phyloP scores from a whole-genome alignment of 2,113 vertebrate genomes.

The Lepidothrix coronata region DNA sequence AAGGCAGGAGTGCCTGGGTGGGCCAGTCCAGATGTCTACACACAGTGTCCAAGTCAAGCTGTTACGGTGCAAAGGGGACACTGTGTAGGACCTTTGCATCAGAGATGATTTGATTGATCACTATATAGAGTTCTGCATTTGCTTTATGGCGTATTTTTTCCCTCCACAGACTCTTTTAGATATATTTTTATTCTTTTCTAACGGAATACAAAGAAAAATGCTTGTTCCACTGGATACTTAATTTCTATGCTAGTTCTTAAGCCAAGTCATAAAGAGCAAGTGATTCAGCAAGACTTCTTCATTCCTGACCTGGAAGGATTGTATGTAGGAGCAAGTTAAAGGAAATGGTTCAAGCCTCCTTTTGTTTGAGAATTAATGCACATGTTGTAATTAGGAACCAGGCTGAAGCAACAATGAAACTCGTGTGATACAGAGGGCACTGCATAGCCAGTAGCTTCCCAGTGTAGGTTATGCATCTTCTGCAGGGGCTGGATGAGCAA shows the following conservation, averaged over 20 bases:
- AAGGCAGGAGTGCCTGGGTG: rapidly evolving
- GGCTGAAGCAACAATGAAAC: rapidly evolving
- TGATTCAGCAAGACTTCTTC: not conserved
- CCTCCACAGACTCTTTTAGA: not conserved
- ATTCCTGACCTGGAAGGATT: not conserved
- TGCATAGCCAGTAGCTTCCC: not conserved
- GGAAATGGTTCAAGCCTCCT: not conserved
- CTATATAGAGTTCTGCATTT: not conserved
- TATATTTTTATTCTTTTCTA: not conserved
- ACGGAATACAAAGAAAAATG: not conserved
- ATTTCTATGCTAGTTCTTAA: not conserved
- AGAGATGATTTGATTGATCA: not conserved
- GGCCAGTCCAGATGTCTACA: not conserved
- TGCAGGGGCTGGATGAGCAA: not conserved
- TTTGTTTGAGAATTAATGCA: not conserved
- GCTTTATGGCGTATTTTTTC: not conserved
- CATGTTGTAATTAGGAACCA: not conserved
- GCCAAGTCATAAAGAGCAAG: not conserved
- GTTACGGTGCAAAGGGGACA: rapidly evolving
- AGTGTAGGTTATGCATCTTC: not conserved
- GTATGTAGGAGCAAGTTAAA: not conserved
- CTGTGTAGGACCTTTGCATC: not conserved
- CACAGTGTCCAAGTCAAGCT: not conserved
- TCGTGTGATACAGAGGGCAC: not conserved
- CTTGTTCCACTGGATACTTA: not conserved